Conservation (phyloP, 1,140 invertebrate species). For the silkworm (Bombyx mori) region ASM3026992v2 NC_085110.1:10691001-10691500, state of each 20-base stretch:
- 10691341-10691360: conserved; percentile 6
- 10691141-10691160: conserved; percentile 55
- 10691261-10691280: conserved; percentile 27
- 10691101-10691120: conserved; percentile 64
- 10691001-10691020: conserved; percentile 9
- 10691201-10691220: conserved; percentile 19
- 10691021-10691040: conserved; percentile 1
- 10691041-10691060: conserved; percentile 36
- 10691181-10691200: conserved; percentile 49
- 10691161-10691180: conserved; percentile 46
- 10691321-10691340: conserved; percentile 12
- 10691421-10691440: too few species aligned
- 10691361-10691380: conserved; percentile 10
- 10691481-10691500: too few species aligned
- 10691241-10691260: conserved; percentile 21
- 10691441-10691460: too few species aligned
- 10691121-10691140: conserved; percentile 65
- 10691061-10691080: conserved; percentile 56
- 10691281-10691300: conserved; percentile 25
- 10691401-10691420: conserved; percentile 2
- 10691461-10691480: too few species aligned
- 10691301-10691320: conserved; percentile 26
- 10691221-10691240: conserved; percentile 33
- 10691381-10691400: conserved; percentile 10
- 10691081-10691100: conserved; percentile 66